Base-by-base conservation (phyloP, 2,797 vertebrate species). In the Gastrophryne carolinensis region DNA sequence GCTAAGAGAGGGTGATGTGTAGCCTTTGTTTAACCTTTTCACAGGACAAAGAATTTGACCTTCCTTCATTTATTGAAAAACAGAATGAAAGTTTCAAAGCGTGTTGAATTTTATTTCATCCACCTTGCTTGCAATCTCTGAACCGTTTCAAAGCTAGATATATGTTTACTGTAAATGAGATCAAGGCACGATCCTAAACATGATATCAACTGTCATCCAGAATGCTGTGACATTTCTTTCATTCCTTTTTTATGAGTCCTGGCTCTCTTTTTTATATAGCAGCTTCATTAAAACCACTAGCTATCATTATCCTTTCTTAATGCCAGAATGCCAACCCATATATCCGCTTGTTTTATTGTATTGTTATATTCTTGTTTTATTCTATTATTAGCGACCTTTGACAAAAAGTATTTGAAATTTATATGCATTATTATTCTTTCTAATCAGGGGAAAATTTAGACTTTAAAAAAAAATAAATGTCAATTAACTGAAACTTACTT, bases 161-260 rank as follows among this genome's bases (percentile, higher is more conserved):
- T 61, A 41, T 54, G 32, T 75, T 75, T 68, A 68, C 47, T 52
- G 17, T 75, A 68, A 75, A 60, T 67, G 15, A 50, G 39, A 49
- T 67, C 39, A 68, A 61, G 54, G 27, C 44, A 52, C 19, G n/a
- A 41, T 53, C 50, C 49, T 61, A 61, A 68, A 52, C 12, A 75
- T 65, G 32, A 75, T 68, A 54, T 68, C 73, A 61, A 68, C 23
- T 24, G 65, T 64, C 44, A 73, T 56, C 50, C 54, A 57, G 44
- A 52, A 65, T 64, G 47, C 64, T 52, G 53, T 50, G 64, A 68
- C 73, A 39, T 75, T 75, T 47, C 73, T 68, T 75, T 68, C 54
- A 23, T 64, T 61, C 17, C 29, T 53, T 50, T 58, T 68, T 75
- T 53, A 75, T 60, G 47, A 52, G 41, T 64, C 29, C 11, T 41